These are phyloP conservation scores for Neria commutata DNA, from an alignment of 2,888 invertebrate genomes.

Conservation along the genomic window DNA sequence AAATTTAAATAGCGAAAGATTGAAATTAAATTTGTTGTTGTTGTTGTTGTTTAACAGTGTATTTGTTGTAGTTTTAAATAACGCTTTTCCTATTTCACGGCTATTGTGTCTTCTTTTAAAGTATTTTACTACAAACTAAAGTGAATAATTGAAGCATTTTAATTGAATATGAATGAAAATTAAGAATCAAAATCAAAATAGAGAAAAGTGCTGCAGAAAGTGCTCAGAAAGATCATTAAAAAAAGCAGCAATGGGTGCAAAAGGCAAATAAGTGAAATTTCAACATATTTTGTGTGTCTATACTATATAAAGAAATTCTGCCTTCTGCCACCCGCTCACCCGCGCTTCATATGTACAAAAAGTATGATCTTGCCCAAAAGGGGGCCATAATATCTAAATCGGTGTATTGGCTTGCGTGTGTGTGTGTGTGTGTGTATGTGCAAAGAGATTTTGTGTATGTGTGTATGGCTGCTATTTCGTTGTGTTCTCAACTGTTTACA, in stretches of 20 bases:
- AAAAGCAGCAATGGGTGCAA: conserved; percentile 1
- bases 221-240: background rate
- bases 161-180: background rate
- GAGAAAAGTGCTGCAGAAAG: background rate
- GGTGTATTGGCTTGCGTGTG: too few relatives aligned
- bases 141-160: background rate
- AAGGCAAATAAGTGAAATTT: too few relatives aligned
- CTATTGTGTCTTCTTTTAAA: background rate
- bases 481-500: background rate
- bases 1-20: background rate
- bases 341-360: too few relatives aligned
- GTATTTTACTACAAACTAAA: background rate
- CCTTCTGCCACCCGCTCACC: too few relatives aligned
- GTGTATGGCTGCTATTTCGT: background rate
- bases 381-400: too few relatives aligned
- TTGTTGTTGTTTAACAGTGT: background rate
- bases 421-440: background rate
- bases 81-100: background rate
- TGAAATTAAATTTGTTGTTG: background rate
- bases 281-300: conserved; percentile 1
- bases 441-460: too few relatives aligned
- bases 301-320: background rate
- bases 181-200: background rate
- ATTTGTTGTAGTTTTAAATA: background rate
- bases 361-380: background rate